phyloP scores from a whole-genome alignment of 2,888 invertebrate species.

The Hoplodrina blanda region DNA sequence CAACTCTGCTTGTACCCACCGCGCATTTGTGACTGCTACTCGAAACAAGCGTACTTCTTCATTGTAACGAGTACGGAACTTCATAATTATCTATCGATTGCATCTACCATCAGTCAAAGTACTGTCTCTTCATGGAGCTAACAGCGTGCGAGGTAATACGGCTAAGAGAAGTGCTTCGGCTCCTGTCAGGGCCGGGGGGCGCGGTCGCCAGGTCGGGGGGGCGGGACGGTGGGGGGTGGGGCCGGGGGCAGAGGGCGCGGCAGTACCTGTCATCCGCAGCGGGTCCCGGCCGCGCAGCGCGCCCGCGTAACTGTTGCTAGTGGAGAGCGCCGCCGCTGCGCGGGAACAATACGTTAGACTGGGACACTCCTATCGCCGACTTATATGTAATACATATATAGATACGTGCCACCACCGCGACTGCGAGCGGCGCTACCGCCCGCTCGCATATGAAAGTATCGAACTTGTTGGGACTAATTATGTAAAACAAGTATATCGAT shows the following conservation, averaged over 20 bases:
- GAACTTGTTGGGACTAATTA: not conserved
- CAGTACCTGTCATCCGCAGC: conserved; percentile 96
- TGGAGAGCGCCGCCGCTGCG: conserved; percentile 72
- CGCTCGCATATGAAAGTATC: not conserved
- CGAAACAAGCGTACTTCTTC: too few relatives aligned
- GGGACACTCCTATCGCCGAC: conserved; percentile 21
- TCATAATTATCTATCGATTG: too few relatives aligned
- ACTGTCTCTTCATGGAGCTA: not conserved
- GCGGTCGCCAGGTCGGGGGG: not conserved
- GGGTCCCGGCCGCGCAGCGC: conserved; percentile 96
- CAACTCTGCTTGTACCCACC: not conserved
- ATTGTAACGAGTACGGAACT: too few relatives aligned
- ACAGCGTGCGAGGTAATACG: not conserved
- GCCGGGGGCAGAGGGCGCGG: conserved; percentile 52
- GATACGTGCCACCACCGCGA: conserved; percentile 21
- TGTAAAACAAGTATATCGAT: conserved; percentile 25
- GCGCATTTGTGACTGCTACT: too few relatives aligned
- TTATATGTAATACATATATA: conserved; percentile 21
- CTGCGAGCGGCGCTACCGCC: conserved; percentile 11
- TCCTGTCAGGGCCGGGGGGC: not conserved
- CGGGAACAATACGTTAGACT: conserved; percentile 68
- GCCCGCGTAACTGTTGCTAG: conserved; percentile 95
- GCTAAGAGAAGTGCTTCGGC: conserved; percentile 25
- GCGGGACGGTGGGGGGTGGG: conserved; percentile 34
- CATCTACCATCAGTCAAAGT: too few relatives aligned